Percentiles rank a stretch among this genome's conserved stretches.
Evolutionary conservation across 2,888 invertebrate genomes (phyloP).

Genomic region (Ornithoptera priamus): DNA sequence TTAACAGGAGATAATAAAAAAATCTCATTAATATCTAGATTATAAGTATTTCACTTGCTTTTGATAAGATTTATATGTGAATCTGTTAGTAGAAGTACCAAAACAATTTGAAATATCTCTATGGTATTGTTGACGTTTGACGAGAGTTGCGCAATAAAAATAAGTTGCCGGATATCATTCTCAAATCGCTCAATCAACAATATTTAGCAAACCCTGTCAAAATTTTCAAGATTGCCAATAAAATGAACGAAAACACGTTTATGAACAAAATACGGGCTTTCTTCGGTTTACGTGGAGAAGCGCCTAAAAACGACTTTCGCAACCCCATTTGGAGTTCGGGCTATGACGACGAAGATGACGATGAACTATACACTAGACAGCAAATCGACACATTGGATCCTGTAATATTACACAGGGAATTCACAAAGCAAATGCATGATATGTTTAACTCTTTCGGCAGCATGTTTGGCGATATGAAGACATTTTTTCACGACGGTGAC

Average conservation of each 20-base stretch:
- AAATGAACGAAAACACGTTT: constrained; percentile 44
- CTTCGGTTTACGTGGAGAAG: constrained; percentile 56
- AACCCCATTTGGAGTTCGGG: constrained; percentile 74
- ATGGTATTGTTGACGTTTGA: constrained; percentile 11
- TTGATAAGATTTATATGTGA: neutral
- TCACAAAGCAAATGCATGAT: constrained; percentile 63
- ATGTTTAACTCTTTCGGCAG: constrained; percentile 61
- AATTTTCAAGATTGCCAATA: constrained; percentile 2
- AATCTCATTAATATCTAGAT: neutral
- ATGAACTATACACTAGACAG: constrained; percentile 63
- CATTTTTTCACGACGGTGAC: constrained; percentile 52
- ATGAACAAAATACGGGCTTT: constrained; percentile 62
- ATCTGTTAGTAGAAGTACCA: neutral
- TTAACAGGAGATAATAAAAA: neutral
- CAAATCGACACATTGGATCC: constrained; percentile 47
- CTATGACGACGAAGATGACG: constrained; percentile 62
- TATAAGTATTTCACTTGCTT: neutral
- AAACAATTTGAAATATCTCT: neutral
- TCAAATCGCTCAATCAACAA: neutral
- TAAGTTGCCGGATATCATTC: neutral
- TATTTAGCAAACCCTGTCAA: neutral
- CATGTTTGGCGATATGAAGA: constrained; percentile 62
- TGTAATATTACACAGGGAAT: constrained; percentile 54
- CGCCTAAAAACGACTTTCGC: constrained; percentile 68
- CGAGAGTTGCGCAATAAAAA: constrained; percentile 28